A percentile compares a stretch with the other conserved stretches of the same genome.
Conservation (phyloP, 2,888 invertebrate genomes). For the Noctuana brunneofusca region DNA sequence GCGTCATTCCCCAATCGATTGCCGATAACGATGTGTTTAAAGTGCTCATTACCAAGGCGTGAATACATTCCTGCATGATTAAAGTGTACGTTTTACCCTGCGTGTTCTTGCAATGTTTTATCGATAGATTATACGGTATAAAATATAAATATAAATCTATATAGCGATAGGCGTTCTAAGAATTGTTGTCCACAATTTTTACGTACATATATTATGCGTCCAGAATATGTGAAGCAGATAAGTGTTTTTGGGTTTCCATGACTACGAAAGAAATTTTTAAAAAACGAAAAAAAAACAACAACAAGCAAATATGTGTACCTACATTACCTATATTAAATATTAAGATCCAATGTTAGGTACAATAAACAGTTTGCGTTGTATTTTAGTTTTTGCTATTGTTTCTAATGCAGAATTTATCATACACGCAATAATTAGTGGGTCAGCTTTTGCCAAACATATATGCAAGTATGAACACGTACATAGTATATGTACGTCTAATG, state of each 20-base stretch:
- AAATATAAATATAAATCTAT: no score
- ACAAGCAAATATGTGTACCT: no score
- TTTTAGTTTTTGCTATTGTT: background rate
- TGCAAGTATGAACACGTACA: constrained; percentile 34
- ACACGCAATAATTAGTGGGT: constrained; percentile 2
- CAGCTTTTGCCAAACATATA: constrained; percentile 27
- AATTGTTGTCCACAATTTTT: background rate
- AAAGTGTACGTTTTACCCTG: background rate
- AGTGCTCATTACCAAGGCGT: constrained; percentile 26
- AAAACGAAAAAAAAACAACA: no score
- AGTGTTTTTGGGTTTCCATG: background rate
- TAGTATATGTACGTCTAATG: background rate
- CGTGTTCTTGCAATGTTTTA: constrained; percentile 30
- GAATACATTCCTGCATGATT: constrained; percentile 28
- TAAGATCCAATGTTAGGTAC: background rate
- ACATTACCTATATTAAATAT: no score
- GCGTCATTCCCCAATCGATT: constrained; percentile 26
- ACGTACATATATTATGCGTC: background rate
- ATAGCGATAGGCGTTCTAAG: background rate
- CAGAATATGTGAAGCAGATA: background rate
- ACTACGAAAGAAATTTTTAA: no score
- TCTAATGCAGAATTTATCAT: background rate
- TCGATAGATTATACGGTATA: constrained; percentile 4
- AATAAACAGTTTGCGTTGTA: background rate
- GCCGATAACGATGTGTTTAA: constrained; percentile 24